phyloP scores from a whole-genome alignment of 2,888 invertebrate genomes.

The Leptopilina syphax region DNA sequence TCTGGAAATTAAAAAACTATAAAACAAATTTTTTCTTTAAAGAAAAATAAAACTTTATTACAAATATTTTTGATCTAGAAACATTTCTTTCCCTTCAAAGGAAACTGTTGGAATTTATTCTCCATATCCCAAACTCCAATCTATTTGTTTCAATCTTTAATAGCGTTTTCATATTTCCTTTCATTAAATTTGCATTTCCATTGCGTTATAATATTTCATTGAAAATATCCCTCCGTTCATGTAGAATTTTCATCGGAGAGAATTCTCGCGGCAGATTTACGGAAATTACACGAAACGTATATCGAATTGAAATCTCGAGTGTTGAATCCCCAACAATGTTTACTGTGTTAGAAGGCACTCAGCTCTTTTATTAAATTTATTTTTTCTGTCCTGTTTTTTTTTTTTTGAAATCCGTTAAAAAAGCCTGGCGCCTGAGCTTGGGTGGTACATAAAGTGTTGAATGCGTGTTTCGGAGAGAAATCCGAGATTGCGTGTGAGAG shows the following conservation, averaged over 20 bases:
- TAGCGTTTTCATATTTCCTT: conserved; percentile 1
- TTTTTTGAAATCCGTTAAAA: not conserved
- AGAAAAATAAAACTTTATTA: no score
- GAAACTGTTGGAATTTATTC: no score
- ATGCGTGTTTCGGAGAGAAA: not conserved
- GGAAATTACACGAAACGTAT: conserved; percentile 11
- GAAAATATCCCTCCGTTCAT: not conserved
- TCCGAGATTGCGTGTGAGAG: conserved; percentile 9
- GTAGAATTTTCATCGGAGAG: conserved; percentile 3
- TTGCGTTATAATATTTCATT: conserved; percentile 1
- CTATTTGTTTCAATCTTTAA: not conserved
- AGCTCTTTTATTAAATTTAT: not conserved
- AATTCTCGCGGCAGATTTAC: not conserved
- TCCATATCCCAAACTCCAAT: no score
- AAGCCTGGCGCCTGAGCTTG: not conserved
- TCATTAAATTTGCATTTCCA: not conserved
- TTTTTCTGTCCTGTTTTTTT: not conserved
- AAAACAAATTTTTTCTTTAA: no score
- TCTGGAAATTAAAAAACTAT: no score
- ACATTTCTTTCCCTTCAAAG: no score
- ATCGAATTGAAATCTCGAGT: not conserved
- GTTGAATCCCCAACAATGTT: not conserved
- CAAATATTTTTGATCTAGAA: no score
- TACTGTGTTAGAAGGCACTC: not conserved
- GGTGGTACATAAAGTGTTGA: not conserved